Evolutionary conservation across 2,113 vertebrate genomes (phyloP).

Genomic region (human (Homo sapiens)): GRCh38 chr7:113612001-113612500

Average conservation of each 20-base stretch:
- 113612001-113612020: not conserved
- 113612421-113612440: not conserved
- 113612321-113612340: not conserved
- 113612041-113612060: conserved; percentile 39
- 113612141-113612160: conserved; percentile 12
- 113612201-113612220: not conserved
- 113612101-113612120: not conserved
- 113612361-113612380: not conserved
- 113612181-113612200: not conserved
- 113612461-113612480: not conserved
- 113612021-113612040: conserved; percentile 6
- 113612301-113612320: not conserved
- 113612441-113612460: not conserved
- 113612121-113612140: conserved; percentile 19
- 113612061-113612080: not conserved
- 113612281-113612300: not conserved
- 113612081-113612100: not conserved
- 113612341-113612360: not conserved
- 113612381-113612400: not conserved
- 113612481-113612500: too few species aligned
- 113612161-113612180: not conserved
- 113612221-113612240: not conserved
- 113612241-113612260: not conserved
- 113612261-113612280: not conserved
- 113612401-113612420: not conserved